These are phyloP conservation scores for Pandemis corylana DNA, from an alignment of 2,888 invertebrate species.

Conservation along the genomic window DNA sequence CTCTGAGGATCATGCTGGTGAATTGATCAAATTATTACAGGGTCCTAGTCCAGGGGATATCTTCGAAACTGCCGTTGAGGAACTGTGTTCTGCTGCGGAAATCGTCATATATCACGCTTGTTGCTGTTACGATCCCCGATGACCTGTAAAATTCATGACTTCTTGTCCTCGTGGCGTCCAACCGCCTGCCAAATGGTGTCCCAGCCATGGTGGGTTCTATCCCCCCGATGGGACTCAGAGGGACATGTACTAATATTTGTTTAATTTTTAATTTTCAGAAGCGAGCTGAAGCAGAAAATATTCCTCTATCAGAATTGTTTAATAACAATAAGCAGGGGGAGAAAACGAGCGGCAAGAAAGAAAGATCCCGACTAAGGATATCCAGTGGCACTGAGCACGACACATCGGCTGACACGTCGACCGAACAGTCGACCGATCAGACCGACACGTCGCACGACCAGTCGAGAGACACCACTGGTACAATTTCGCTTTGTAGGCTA, in stretches of 20 bases:
- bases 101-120: no score
- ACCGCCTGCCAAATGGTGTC: no score
- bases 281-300: slow-evolving; percentile 72
- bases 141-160: no score
- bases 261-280: slow-evolving; percentile 57
- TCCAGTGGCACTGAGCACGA: slow-evolving; percentile 64
- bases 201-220: no score
- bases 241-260: no score
- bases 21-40: slow-evolving; percentile 15
- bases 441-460: slow-evolving; percentile 54
- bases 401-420: slow-evolving; percentile 47
- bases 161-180: no score
- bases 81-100: no score
- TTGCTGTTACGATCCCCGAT: no score
- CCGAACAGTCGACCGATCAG: slow-evolving; percentile 51
- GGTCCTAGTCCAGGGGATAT: no score
- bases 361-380: slow-evolving; percentile 57
- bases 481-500: background rate
- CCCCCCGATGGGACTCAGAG: no score
- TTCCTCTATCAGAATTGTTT: slow-evolving; percentile 59
- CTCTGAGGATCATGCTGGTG: slow-evolving; percentile 64
- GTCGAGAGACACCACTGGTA: slow-evolving; percentile 44
- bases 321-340: slow-evolving; percentile 45
- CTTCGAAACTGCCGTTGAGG: no score
- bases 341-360: slow-evolving; percentile 53